phyloP scores from a whole-genome alignment of 1,140 invertebrate species.

The Eriosoma lanigerum region DNA sequence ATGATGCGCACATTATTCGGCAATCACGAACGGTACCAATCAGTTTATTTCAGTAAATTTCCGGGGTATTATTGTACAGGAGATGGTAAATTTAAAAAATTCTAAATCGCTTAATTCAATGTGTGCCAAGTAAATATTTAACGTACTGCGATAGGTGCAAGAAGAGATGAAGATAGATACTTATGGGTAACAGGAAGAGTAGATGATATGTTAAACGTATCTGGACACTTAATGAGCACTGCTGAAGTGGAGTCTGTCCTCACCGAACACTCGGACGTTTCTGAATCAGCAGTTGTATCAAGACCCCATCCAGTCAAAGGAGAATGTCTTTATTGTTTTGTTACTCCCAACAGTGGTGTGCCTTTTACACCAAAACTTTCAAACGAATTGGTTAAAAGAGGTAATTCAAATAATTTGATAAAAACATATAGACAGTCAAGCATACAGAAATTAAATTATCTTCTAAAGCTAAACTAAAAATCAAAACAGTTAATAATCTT shows the following conservation, averaged over 20 bases:
- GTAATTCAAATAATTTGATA: slow-evolving; percentile 57
- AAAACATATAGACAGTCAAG: too few species aligned
- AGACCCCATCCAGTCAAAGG: slow-evolving; percentile 92
- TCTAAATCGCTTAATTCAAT: background rate
- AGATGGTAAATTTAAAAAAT: slow-evolving; percentile 72
- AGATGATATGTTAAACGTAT: slow-evolving; percentile 98
- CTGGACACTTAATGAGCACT: slow-evolving; percentile 95
- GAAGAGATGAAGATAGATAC: slow-evolving; percentile 90
- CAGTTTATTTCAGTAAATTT: slow-evolving; percentile 94
- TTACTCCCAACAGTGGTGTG: slow-evolving; percentile 80
- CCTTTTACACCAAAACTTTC: slow-evolving; percentile 71
- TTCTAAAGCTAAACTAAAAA: too few species aligned
- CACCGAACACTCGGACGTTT: slow-evolving; percentile 77
- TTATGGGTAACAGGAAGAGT: slow-evolving; percentile 96
- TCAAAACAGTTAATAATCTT: too few species aligned
- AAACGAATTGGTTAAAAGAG: slow-evolving; percentile 74
- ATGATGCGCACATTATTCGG: slow-evolving; percentile 93
- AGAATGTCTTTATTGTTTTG: slow-evolving; percentile 94
- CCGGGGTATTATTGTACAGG: slow-evolving; percentile 96
- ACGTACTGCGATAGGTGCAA: slow-evolving; percentile 68
- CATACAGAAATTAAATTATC: too few species aligned
- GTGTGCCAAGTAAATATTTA: background rate
- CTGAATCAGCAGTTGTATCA: slow-evolving; percentile 94
- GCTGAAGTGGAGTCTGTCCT: slow-evolving; percentile 92
- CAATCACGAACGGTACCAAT: slow-evolving; percentile 90